Evolutionary conservation across 2,113 vertebrate genomes (phyloP), one percentile per base, ranked within the genome.

Genomic region (Tiliqua scincoides): DNA sequence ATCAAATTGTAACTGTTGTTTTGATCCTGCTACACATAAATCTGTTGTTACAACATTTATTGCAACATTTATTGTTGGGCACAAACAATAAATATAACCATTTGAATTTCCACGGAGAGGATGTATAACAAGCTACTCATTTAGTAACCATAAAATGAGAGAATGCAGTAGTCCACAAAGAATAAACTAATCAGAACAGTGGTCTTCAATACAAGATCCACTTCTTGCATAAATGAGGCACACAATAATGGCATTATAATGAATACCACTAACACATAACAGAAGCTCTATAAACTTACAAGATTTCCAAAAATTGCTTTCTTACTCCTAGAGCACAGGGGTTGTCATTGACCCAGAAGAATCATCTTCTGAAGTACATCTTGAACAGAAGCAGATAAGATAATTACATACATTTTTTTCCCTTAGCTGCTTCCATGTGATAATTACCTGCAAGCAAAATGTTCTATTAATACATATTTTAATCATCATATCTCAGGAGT

Each of bases 371-470:
- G 21, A 87, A 68, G 68, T 40, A 61, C 35, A 37, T 77, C 83
- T 37, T 87, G 89, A 84, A 86, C 48, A 6, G 1, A 35, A 94
- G 87, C 25, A 25, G 25, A 27, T 89, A 52, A 78, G 11, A 91
- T 80, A 91, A 91, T 52, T 23, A 15, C 20, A 62, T 37, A 52
- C 40, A 87, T 84, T 91, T 30, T 91, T 70, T 85, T 89, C 89
- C 54, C 70, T 59, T 6, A n/a, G 10, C 68, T 92, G 82, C 32
- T 17, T 85, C 32, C 92, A 79, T 48, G 48, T 81, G 77, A 74
- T 87, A 43, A 94, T 85, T 81, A 74, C 17, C 6, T 6, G 85
- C n/a, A 81, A 86, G 12, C 2, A 89, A 70, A 86, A 43, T 65
- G 87, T 91, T 81, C 62, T 35, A 82, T 40, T 93, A 87, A 37